A percentile compares a stretch with the other conserved stretches of the same genome.
Conservation (phyloP, 92 coral and sea anemone species). For the Hydrozoanthus gracilis region DNA sequence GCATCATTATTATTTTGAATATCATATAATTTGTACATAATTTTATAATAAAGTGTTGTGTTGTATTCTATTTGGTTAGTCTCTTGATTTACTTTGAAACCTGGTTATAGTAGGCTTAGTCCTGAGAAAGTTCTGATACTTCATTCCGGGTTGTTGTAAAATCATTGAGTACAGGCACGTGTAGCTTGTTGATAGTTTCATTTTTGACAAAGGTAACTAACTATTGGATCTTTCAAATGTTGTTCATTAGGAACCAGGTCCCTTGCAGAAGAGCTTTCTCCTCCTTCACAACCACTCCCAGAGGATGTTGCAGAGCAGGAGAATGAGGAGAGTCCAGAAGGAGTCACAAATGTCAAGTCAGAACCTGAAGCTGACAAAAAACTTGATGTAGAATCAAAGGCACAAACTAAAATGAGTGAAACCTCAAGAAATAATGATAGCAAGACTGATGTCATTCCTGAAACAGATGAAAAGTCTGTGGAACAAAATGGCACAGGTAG, state of each 20-base stretch:
- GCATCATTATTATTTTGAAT: no score
- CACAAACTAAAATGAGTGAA: neutral
- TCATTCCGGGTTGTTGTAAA: no score
- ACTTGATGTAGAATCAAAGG: neutral
- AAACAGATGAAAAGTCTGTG: neutral
- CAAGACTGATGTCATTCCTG: constrained; percentile 21
- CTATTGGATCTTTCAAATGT: neutral
- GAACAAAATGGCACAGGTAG: constrained; percentile 22
- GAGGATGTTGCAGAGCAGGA: constrained; percentile 28
- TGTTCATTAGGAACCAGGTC: constrained; percentile 3
- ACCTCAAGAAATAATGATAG: neutral
- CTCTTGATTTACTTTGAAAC: no score
- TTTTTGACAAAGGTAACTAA: neutral
- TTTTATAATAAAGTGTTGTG: no score
- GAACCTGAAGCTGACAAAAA: constrained; percentile 10
- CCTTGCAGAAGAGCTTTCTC: constrained; percentile 28
- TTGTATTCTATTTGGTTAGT: no score
- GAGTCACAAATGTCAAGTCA: neutral
- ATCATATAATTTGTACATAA: no score
- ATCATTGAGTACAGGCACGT: no score
- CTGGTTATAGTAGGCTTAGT: no score
- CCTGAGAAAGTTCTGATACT: no score
- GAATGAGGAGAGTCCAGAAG: neutral
- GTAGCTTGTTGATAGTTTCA: no score
- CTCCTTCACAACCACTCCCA: constrained; percentile 29